Evolutionary conservation across 2,797 vertebrate genomes (phyloP), one percentile per base, ranked within the genome.

Genomic region (Micropoecilia bifurca): DNA sequence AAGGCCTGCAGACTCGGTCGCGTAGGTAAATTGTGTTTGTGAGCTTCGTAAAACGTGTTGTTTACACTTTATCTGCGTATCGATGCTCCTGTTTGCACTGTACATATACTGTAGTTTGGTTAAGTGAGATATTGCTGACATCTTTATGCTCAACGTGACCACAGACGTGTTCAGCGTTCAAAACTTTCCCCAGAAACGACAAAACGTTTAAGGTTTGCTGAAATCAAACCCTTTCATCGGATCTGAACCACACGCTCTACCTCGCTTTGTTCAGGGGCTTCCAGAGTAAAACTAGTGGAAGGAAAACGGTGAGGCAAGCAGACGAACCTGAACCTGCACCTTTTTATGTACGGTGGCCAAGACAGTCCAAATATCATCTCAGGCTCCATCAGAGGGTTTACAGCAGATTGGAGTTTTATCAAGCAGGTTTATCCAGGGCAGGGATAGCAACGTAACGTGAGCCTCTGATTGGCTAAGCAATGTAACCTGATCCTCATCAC

Each of bases 241-340:
- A 80, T 79, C 86, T 87, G 81, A 85, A 84, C 90, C 91, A 93
- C 93, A 95, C 92, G 53, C 59, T 93, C 96, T 95, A 96, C 95
- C 95, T 96, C 95, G 91, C n/a, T 82, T 74, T 92, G 89, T 89
- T 89, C 92, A 92, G 92, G 91, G 87, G 91, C 93, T 94, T 95
- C 93, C 91, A 93, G 83, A 86, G 61, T 2, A 0, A 71, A 18
- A 57, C 4, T 57, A 79, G 43, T 39, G 0, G 3, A 76, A 39
- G 68, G 45, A 50, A 78, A 46, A 79, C 0, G 8, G 22, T 13
- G 16, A 76, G 33, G 22, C n/a, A 28, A 73, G 71, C 57, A 45
- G 36, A 45, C 39, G 1, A 4, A 41, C 41, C 43, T 25, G 0
- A 1, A 77, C 18, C 36, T 55, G 66, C 8, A 53, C 16, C 66